Percentiles rank a stretch among this genome's conserved stretches.
Evolutionary conservation across 1,140 invertebrate genomes (phyloP).

Genomic region (Bombus affinis): DNA sequence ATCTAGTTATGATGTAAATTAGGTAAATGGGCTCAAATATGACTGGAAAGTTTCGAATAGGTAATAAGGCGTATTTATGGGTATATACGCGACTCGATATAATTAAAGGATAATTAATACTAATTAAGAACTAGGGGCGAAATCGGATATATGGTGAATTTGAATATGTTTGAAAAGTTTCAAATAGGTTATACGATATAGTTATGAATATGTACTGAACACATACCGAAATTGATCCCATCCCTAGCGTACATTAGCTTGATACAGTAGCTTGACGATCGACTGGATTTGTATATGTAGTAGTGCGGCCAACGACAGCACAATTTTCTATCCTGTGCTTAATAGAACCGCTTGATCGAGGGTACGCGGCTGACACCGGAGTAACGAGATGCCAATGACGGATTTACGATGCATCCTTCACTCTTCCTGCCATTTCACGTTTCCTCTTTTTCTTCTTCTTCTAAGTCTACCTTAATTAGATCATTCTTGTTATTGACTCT

Average conservation of each 20-base stretch:
- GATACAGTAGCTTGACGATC: slow-evolving; percentile 71
- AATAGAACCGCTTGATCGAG: slow-evolving; percentile 15
- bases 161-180: no score
- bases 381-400: slow-evolving; percentile 75
- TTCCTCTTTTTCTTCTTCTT: neutral
- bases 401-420: slow-evolving; percentile 72
- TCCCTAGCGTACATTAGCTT: slow-evolving; percentile 26
- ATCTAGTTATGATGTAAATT: no score
- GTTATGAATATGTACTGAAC: no score
- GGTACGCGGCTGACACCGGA: slow-evolving; percentile 30
- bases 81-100: no score
- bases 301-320: slow-evolving; percentile 53
- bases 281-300: slow-evolving; percentile 65
- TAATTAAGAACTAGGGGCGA: no score
- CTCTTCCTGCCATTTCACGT: slow-evolving; percentile 51
- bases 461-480: neutral
- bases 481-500: no score
- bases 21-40: no score
- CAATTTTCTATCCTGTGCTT: slow-evolving; percentile 66
- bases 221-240: neutral
- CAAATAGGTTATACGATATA: no score
- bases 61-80: no score
- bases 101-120: no score
- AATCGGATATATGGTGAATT: no score
- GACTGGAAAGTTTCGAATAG: no score